Percentiles rank a stretch among this genome's conserved stretches.
Conservation (phyloP, 1,140 invertebrate genomes). For the Sitophilus oryzae region DNA sequence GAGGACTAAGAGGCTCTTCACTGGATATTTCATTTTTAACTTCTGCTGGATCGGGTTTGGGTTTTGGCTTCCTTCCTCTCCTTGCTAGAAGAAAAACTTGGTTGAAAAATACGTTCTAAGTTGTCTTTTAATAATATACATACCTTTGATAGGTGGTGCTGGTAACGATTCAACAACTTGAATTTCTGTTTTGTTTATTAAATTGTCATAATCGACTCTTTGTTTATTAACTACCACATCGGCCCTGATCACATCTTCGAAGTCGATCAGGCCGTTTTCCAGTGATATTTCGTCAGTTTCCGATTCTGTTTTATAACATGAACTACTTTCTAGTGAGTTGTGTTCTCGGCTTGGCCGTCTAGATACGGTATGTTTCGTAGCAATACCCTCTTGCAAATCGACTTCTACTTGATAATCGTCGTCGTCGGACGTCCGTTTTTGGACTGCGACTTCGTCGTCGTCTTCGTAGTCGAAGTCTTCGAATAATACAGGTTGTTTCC, state of each 20-base stretch:
- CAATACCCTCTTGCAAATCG: slow-evolving; percentile 4
- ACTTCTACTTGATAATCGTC: slow-evolving; percentile 29
- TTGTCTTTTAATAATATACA: neutral
- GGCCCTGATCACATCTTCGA: slow-evolving; percentile 35
- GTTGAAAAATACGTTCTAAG: neutral
- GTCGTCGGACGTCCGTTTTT: slow-evolving; percentile 19
- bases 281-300: slow-evolving; percentile 14
- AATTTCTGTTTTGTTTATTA: slow-evolving; percentile 32
- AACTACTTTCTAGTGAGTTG: neutral
- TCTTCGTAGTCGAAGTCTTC: slow-evolving; percentile 32
- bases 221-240: slow-evolving; percentile 34
- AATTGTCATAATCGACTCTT: slow-evolving; percentile 31
- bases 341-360: slow-evolving; percentile 1
- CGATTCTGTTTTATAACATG: slow-evolving; percentile 9
- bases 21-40: neutral
- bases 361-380: slow-evolving; percentile 7
- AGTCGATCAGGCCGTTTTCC: slow-evolving; percentile 30
- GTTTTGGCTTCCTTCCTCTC: slow-evolving; percentile 20
- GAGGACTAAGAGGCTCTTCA: neutral
- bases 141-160: neutral
- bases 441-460: slow-evolving; percentile 21
- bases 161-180: slow-evolving; percentile 14
- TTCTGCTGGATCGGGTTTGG: neutral
- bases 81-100: slow-evolving; percentile 4
- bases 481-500: slow-evolving; percentile 26